These are phyloP conservation scores for Neoaliturus tenellus DNA, from an alignment of 2,888 invertebrate species.

Conservation along the genomic window DNA sequence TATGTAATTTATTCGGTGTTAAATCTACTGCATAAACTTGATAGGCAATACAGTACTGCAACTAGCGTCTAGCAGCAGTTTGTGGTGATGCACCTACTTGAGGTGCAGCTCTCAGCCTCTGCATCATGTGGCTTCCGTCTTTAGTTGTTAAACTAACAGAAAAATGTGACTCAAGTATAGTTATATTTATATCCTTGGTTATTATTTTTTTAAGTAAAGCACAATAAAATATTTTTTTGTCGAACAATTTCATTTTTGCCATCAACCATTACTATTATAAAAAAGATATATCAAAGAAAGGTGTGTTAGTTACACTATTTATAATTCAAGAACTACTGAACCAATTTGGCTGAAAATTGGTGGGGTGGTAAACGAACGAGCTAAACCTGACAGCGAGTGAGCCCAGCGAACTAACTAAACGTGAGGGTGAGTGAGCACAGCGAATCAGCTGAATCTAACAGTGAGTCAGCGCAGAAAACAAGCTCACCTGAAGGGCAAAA, in stretches of 20 bases:
- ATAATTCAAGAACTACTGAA: too few species aligned
- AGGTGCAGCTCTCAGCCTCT: neutral
- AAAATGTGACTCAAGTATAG: conserved; percentile 33
- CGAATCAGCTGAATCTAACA: too few species aligned
- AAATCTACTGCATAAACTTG: neutral
- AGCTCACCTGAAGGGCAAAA: too few species aligned
- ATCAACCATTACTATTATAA: neutral
- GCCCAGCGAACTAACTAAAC: too few species aligned
- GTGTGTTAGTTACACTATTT: too few species aligned
- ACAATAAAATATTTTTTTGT: conserved; percentile 53
- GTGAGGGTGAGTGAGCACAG: too few species aligned
- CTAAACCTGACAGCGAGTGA: too few species aligned
- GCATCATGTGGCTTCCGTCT: conserved; percentile 22
- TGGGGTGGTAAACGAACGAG: too few species aligned
- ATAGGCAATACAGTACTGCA: neutral
- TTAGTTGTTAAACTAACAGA: conserved; percentile 22
- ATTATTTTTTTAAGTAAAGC: conserved; percentile 51
- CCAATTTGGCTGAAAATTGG: too few species aligned
- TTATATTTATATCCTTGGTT: conserved; percentile 49
- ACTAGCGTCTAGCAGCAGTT: neutral
- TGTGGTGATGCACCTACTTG: neutral
- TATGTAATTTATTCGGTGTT: too few species aligned
- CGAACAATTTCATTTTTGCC: neutral
- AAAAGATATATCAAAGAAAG: too few species aligned
- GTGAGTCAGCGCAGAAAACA: too few species aligned